Evolutionary conservation across 2,113 vertebrate genomes (phyloP).

Genomic region (Speoplatyrhinus poulsoni): DNA sequence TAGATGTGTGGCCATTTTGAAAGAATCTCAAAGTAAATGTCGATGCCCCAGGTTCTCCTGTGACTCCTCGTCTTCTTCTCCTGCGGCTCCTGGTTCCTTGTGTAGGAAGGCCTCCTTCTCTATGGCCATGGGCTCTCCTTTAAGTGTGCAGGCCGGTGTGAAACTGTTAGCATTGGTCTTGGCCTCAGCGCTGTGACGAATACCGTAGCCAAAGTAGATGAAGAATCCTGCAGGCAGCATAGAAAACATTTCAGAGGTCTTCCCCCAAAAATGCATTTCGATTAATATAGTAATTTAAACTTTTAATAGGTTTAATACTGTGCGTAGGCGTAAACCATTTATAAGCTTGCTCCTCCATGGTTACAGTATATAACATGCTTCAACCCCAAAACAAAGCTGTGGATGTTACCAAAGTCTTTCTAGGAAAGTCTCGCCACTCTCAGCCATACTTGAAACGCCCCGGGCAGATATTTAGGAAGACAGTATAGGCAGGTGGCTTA

Average conservation of each 20-base stretch:
- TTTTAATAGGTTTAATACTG: not conserved
- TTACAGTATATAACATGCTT: too few species aligned
- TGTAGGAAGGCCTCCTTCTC: constrained; percentile 64
- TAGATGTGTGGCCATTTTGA: not conserved
- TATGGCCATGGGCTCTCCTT: constrained; percentile 19
- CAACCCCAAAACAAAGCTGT: too few species aligned
- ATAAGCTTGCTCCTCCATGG: too few species aligned
- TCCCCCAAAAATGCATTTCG: not conserved
- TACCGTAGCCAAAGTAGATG: constrained; percentile 91
- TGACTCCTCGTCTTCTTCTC: constrained; percentile 49
- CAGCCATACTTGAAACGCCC: too few species aligned
- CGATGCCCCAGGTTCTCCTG: not conserved
- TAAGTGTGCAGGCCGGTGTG: constrained; percentile 65
- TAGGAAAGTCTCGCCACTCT: too few species aligned
- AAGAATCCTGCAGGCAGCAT: constrained; percentile 75
- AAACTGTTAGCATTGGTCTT: constrained; percentile 57
- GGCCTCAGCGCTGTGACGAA: constrained; percentile 87
- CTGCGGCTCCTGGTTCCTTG: constrained; percentile 7
- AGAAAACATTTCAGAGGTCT: not conserved
- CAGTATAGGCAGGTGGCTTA: too few species aligned
- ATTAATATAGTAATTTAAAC: not conserved
- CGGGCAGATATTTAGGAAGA: too few species aligned
- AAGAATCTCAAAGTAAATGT: not conserved
- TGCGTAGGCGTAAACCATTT: too few species aligned
- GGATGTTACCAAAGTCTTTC: too few species aligned